A percentile compares a stretch with the other conserved stretches of the same genome.
phyloP scores from a whole-genome alignment of 2,113 vertebrate species.

The Eurypyga helias region DNA sequence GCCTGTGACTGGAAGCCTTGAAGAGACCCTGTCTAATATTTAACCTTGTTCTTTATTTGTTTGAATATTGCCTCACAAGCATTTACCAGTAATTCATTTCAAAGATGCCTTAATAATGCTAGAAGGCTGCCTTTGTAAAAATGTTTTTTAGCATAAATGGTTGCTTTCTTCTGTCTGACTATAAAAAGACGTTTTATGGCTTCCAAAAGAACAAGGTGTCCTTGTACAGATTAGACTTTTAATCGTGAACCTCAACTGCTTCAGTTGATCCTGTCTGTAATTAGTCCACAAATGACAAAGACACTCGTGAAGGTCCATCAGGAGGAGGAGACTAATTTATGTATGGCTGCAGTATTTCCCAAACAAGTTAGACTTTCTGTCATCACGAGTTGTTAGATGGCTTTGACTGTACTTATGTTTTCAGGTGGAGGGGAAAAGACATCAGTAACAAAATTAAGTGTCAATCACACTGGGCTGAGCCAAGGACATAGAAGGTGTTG shows the following conservation, averaged over 20 bases:
- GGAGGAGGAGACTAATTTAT: not conserved
- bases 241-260: accelerated
- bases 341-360: not conserved
- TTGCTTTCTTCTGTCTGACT: not conserved
- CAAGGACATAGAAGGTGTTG: not conserved
- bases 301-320: not conserved
- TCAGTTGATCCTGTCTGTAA: not conserved
- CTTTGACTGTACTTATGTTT: not conserved
- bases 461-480: not conserved
- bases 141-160: not conserved
- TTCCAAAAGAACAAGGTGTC: not conserved
- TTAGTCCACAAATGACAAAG: not conserved
- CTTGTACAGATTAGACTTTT: not conserved
- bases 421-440: not conserved
- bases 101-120: not conserved
- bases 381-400: not conserved
- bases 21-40: not conserved
- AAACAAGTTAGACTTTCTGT: not conserved
- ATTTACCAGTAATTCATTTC: not conserved
- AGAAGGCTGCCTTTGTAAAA: not conserved
- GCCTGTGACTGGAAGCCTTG: not conserved
- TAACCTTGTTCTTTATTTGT: not conserved
- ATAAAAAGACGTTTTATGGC: not conserved
- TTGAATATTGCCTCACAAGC: not conserved
- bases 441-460: not conserved